Evolutionary conservation across 2,797 vertebrate species (phyloP).

Genomic region (Artibeus jamaicensis): DNA sequence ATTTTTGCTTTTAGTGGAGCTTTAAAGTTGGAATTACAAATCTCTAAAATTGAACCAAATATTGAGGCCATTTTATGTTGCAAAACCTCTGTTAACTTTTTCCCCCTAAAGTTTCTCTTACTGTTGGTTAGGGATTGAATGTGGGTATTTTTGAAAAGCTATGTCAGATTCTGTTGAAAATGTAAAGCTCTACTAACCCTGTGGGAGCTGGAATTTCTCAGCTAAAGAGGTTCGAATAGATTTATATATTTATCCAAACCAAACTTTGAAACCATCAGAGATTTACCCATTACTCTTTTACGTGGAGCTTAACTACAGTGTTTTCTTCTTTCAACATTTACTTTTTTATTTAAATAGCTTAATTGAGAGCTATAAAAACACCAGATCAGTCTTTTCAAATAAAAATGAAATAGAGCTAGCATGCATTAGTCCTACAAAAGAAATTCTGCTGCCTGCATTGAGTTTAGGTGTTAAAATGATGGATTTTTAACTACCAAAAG

Average conservation of each 20-base stretch:
- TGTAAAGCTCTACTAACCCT: constrained; percentile 33
- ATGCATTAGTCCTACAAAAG: constrained; percentile 39
- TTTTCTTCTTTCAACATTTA: constrained; percentile 72
- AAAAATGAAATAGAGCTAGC: constrained; percentile 63
- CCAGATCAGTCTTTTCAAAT: constrained; percentile 64
- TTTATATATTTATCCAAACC: constrained; percentile 65
- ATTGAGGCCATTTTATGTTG: constrained; percentile 40
- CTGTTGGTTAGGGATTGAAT: constrained; percentile 45
- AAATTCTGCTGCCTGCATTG: neutral
- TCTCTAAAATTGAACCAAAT: constrained; percentile 6
- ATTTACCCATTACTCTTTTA: constrained; percentile 61
- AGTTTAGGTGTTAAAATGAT: constrained; percentile 31
- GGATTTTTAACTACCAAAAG: neutral
- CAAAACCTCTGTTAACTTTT: constrained; percentile 21
- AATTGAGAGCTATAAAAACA: constrained; percentile 69
- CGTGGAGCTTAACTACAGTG: constrained; percentile 60
- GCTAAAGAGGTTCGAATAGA: constrained; percentile 45
- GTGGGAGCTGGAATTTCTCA: constrained; percentile 58
- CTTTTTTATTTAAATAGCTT: constrained; percentile 70
- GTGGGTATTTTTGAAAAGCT: constrained; percentile 50
- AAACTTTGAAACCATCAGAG: constrained; percentile 56
- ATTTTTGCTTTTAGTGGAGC: neutral
- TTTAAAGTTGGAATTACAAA: constrained; percentile 42
- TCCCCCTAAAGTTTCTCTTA: constrained; percentile 1
- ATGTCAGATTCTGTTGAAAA: constrained; percentile 50